phyloP scores from a whole-genome alignment of 2,888 invertebrate genomes.

The Xestia ashworthii region DNA sequence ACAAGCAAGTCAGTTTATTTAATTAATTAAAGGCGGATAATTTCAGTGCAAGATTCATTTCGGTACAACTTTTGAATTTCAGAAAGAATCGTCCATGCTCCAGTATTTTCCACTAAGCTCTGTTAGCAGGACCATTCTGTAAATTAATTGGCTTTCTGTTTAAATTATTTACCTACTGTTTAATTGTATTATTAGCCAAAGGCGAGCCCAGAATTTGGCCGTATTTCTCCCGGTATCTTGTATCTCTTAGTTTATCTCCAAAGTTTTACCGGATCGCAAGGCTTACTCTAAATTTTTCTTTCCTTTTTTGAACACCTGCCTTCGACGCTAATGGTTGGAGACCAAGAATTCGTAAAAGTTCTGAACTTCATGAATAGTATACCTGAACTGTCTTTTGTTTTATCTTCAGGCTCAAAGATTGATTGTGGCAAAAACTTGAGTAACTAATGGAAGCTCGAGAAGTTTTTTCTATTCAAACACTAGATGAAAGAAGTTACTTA shows the following conservation, averaged over 20 bases:
- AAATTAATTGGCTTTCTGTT: slow-evolving; percentile 63
- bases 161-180: slow-evolving; percentile 57
- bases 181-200: slow-evolving; percentile 57
- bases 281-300: background rate
- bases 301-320: slow-evolving; percentile 35
- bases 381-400: slow-evolving; percentile 40
- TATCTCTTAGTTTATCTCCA: slow-evolving; percentile 26
- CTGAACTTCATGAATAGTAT: slow-evolving; percentile 36
- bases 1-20: slow-evolving; percentile 34
- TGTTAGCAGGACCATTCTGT: slow-evolving; percentile 58
- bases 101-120: slow-evolving; percentile 32
- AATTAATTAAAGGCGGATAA: slow-evolving; percentile 52
- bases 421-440: slow-evolving; percentile 39
- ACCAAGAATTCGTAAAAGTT: slow-evolving; percentile 28
- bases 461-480: slow-evolving; percentile 17
- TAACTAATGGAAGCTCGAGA: slow-evolving; percentile 26
- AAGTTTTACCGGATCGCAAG: slow-evolving; percentile 30
- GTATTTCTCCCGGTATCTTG: slow-evolving; percentile 31
- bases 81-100: slow-evolving; percentile 41
- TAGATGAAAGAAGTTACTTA: slow-evolving; percentile 1
- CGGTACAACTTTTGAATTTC: slow-evolving; percentile 49
- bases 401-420: slow-evolving; percentile 35
- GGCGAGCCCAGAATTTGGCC: slow-evolving; percentile 21
- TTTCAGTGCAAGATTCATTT: slow-evolving; percentile 47
- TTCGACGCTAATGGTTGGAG: slow-evolving; percentile 37